Conservation (phyloP, 2,888 invertebrate species). For the Lucinisca nassula region DNA sequence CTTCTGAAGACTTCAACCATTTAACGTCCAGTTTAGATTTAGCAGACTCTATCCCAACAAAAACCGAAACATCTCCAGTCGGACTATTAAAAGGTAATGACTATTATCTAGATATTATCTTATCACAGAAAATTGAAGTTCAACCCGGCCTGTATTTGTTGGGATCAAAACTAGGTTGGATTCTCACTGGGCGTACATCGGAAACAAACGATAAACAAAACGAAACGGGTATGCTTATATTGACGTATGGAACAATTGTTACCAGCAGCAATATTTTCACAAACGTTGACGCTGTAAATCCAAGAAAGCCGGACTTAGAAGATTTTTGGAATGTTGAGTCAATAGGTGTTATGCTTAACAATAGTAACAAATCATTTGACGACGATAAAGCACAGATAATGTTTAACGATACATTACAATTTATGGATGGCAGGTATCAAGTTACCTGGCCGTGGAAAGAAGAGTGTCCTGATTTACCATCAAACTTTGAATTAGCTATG, state of each 20-base stretch:
- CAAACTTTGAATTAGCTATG: constrained; percentile 11
- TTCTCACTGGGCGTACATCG: constrained; percentile 26
- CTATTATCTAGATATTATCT: constrained; percentile 37
- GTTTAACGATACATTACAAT: constrained; percentile 7
- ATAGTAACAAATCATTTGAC: neutral
- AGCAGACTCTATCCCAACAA: constrained; percentile 26
- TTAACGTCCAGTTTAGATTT: constrained; percentile 9
- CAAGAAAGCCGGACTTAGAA: neutral
- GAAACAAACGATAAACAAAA: neutral
- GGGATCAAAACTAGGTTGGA: constrained; percentile 51
- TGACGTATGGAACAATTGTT: neutral
- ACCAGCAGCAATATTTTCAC: neutral
- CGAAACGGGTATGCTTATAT: constrained; percentile 14
- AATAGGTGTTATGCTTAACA: constrained; percentile 1
- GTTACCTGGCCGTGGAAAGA: constrained; percentile 26
- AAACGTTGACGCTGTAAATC: neutral
- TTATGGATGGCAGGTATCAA: constrained; percentile 1
- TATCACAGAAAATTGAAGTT: constrained; percentile 43
- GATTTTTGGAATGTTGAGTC: constrained; percentile 21
- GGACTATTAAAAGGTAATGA: constrained; percentile 41
- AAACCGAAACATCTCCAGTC: constrained; percentile 18
- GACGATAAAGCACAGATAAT: neutral
- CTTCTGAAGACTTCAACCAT: neutral
- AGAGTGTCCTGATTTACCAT: constrained; percentile 1
- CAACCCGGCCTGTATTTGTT: constrained; percentile 44